Percentiles rank a stretch among this genome's conserved stretches.
Evolutionary conservation across 2,113 vertebrate species (phyloP).

Genomic region (Pipa parva): DNA sequence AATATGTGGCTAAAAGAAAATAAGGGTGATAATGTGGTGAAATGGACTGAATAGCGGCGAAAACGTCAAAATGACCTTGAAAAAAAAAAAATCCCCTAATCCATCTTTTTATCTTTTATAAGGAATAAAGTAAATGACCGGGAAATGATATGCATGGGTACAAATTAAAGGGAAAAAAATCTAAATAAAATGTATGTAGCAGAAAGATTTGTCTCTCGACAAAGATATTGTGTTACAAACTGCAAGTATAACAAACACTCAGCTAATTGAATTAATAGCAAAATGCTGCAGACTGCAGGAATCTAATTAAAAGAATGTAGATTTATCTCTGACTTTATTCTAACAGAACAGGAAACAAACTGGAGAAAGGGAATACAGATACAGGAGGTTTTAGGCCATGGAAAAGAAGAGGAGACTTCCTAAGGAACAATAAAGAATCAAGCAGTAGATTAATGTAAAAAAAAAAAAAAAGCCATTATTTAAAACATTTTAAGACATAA

Average conservation of each 20-base stretch:
- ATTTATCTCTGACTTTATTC: conserved; percentile 35
- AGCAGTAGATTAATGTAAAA: too few species aligned
- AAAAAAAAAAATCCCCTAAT: neutral
- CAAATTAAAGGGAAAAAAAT: neutral
- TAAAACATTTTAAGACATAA: too few species aligned
- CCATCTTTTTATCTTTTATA: neutral
- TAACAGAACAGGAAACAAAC: conserved; percentile 12
- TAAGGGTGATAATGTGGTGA: too few species aligned
- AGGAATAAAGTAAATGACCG: neutral
- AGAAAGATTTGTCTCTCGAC: conserved; percentile 18
- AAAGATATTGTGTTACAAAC: conserved; percentile 40
- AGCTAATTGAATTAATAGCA: conserved; percentile 43
- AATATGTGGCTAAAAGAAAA: neutral
- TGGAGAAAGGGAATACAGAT: neutral
- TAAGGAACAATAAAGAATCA: too few species aligned
- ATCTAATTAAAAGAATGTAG: conserved; percentile 42
- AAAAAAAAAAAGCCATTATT: too few species aligned
- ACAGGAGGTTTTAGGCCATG: neutral
- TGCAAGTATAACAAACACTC: conserved; percentile 41
- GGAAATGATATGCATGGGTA: neutral
- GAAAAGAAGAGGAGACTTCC: too few species aligned
- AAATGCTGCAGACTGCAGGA: conserved; percentile 39
- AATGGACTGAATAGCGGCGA: too few species aligned
- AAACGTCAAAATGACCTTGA: neutral
- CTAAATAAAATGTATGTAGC: conserved; percentile 14